Conservation (phyloP, 92 coral and sea anemone species). For the Ricordea florida region DNA sequence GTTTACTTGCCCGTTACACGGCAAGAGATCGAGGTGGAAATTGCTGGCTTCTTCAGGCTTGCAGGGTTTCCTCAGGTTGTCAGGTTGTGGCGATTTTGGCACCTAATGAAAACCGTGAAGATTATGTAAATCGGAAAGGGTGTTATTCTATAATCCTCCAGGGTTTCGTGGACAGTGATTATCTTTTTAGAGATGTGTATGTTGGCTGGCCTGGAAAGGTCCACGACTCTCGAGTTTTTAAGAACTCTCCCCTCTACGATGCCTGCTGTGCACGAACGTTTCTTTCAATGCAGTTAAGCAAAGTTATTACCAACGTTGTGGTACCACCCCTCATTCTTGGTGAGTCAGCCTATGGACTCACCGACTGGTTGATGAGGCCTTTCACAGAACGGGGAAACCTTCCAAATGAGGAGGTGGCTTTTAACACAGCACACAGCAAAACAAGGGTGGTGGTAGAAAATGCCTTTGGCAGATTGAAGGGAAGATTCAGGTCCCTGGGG, state of each 20-base stretch:
- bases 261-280: slow-evolving; percentile 49
- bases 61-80: slow-evolving; percentile 57
- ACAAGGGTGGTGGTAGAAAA: slow-evolving; percentile 59
- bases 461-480: slow-evolving; percentile 50
- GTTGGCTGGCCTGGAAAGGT: slow-evolving; percentile 67
- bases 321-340: slow-evolving; percentile 58
- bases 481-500: slow-evolving; percentile 44
- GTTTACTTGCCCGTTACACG: slow-evolving; percentile 12
- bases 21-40: slow-evolving; percentile 27
- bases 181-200: slow-evolving; percentile 26
- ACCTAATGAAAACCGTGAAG: slow-evolving; percentile 13
- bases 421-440: slow-evolving; percentile 48
- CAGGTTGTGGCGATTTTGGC: slow-evolving; percentile 27
- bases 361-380: slow-evolving; percentile 63
- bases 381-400: slow-evolving; percentile 48
- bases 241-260: slow-evolving; percentile 45
- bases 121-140: slow-evolving; percentile 22
- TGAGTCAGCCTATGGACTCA: slow-evolving; percentile 57
- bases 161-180: slow-evolving; percentile 48
- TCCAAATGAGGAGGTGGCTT: slow-evolving; percentile 36
- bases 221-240: slow-evolving; percentile 49
- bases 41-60: slow-evolving; percentile 8
- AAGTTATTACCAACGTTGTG: slow-evolving; percentile 29
- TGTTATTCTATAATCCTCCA: slow-evolving; percentile 29
- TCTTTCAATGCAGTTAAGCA: slow-evolving; percentile 43